A percentile compares a stretch with the other conserved stretches of the same genome.
phyloP scores from a whole-genome alignment of 2,113 vertebrate species.

The Madoqua kirkii region DNA sequence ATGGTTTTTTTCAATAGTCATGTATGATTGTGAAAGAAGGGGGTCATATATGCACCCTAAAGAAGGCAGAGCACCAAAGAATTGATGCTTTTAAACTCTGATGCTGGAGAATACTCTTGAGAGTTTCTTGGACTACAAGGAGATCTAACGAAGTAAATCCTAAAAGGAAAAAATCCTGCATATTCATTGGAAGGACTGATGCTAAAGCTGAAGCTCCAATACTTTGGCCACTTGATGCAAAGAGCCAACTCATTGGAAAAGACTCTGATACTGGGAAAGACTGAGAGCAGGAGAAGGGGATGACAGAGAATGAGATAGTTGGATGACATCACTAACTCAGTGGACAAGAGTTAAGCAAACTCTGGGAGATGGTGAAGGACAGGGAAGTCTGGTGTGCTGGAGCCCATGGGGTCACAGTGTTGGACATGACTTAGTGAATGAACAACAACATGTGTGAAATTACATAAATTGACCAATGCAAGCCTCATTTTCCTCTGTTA shows the following conservation, averaged over 20 bases:
- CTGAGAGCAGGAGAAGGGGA: background rate
- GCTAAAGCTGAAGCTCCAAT: background rate
- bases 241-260: background rate
- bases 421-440: background rate
- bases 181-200: background rate
- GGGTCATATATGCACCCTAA: background rate
- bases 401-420: background rate
- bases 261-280: background rate
- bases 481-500: background rate
- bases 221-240: background rate
- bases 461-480: background rate
- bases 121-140: background rate
- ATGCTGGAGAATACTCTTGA: background rate
- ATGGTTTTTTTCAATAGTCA: background rate
- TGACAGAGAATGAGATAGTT: background rate
- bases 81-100: background rate
- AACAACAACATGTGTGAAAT: background rate
- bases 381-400: background rate
- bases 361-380: background rate
- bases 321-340: background rate
- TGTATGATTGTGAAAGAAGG: background rate
- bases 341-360: background rate
- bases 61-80: background rate
- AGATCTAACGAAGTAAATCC: background rate
- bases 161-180: background rate